phyloP scores from a whole-genome alignment of 2,888 invertebrate species.

The Drosophila paranaensis region DNA sequence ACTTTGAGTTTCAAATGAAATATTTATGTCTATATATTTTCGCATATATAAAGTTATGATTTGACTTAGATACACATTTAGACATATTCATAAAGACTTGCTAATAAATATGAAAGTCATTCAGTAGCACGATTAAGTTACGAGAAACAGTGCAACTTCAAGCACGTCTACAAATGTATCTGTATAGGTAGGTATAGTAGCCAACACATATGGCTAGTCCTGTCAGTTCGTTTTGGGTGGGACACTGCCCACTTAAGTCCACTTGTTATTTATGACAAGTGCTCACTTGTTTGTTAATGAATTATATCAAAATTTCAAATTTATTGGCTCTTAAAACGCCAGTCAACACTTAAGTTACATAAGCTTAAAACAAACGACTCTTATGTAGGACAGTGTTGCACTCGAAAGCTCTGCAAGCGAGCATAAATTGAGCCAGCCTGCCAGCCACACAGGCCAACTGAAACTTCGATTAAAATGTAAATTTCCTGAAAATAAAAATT shows the following conservation, averaged over 20 bases:
- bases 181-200: too few relatives aligned
- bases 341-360: background rate
- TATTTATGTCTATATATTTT: too few relatives aligned
- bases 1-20: too few relatives aligned
- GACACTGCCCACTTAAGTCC: background rate
- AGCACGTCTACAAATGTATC: too few relatives aligned
- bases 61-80: background rate
- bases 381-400: background rate
- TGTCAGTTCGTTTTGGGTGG: background rate
- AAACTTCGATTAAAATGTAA: slow-evolving; percentile 3
- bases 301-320: background rate
- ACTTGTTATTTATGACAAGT: background rate
- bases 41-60: too few relatives aligned
- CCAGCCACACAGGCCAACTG: background rate
- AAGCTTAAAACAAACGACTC: background rate
- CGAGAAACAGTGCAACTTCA: too few relatives aligned
- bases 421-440: background rate
- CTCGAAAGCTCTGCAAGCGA: background rate
- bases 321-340: background rate
- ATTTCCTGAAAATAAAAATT: background rate
- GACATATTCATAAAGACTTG: background rate
- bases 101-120: background rate
- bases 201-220: background rate
- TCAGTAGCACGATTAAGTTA: background rate
- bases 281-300: background rate